Base-by-base conservation (phyloP, 1,140 invertebrate genomes). In the Sycophila sp. region DNA sequence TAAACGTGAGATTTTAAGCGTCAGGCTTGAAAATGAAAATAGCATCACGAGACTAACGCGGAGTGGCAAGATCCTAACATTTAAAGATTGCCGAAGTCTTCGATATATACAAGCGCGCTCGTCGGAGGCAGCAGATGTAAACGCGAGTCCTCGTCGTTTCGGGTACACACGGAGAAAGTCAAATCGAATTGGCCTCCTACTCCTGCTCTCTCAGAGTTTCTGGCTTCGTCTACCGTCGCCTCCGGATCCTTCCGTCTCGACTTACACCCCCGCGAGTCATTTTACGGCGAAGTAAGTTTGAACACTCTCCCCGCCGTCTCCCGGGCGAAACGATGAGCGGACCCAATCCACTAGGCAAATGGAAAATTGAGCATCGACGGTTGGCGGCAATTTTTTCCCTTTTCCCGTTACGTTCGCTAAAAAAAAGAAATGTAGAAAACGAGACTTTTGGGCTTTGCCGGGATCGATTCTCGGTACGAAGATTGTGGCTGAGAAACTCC, bases 181-280 rank as follows among this genome's bases (percentile, higher is more conserved):
- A 75, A 75, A 75, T 77, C 70, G 72, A 75, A 77, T 77, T 75
- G 74, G 71, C 65, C 71, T 42, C 69, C 56, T n/a, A n/a, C n/a
- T n/a, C n/a, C n/a, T n/a, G n/a, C 42, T 40, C 42, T 53, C 47
- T 70, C 62, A 36, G 72, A 77, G 69, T 73, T 74, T 71, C 68
- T 22, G 8, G n/a, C n/a, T n/a, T n/a, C n/a, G n/a, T n/a, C n/a
- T n/a, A 22, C 51, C 13, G 28, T 45, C 47, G 38, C 24, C 22
- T 26, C 42, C 45, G 4, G 8, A n/a, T n/a, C n/a, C 26, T 28
- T 65, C 63, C 28, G n/a, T 40, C 22, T 11, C n/a, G n/a, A n/a
- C 49, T 13, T 11, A 19, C 34, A 8, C 51, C 55, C 30, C 38
- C 32, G 19, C 66, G 53, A 73, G 65, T 71, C 69, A 55, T 73